Evolutionary conservation across 2,797 vertebrate genomes (phyloP).

Genomic region (Pteronotus mesoamericanus): DNA sequence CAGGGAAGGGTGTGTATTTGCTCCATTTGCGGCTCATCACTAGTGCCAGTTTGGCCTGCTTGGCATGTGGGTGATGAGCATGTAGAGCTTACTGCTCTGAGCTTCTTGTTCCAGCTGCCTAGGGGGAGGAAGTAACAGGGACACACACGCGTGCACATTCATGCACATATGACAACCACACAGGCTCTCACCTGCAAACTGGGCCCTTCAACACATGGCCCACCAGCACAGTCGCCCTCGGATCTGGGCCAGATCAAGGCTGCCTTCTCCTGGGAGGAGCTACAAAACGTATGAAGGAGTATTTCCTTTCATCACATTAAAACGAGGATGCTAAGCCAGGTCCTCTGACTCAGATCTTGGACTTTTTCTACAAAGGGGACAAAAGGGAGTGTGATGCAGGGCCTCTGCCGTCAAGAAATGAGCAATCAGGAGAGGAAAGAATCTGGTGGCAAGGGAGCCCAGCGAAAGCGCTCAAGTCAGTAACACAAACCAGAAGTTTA

Average conservation of each 20-base stretch:
- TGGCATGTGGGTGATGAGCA: background rate
- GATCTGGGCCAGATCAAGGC: background rate
- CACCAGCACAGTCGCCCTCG: background rate
- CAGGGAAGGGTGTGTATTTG: rapidly evolving
- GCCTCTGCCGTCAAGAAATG: background rate
- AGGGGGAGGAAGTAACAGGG: background rate
- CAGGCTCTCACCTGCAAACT: background rate
- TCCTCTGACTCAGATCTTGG: background rate
- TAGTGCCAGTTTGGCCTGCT: too few species aligned
- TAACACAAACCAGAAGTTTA: background rate
- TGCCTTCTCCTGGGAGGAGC: background rate
- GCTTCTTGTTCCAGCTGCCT: background rate
- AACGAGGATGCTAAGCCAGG: background rate
- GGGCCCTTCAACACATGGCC: background rate
- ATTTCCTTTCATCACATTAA: background rate
- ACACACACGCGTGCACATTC: background rate
- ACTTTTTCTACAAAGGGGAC: background rate
- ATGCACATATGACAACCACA: background rate
- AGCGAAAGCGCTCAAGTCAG: background rate
- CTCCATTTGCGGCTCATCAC: background rate
- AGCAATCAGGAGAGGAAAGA: background rate
- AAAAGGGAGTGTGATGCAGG: background rate
- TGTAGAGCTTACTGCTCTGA: background rate
- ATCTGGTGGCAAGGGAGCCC: background rate
- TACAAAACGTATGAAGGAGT: background rate